phyloP scores from a whole-genome alignment of 2,888 invertebrate genomes.

The Chirona hameri region DNA sequence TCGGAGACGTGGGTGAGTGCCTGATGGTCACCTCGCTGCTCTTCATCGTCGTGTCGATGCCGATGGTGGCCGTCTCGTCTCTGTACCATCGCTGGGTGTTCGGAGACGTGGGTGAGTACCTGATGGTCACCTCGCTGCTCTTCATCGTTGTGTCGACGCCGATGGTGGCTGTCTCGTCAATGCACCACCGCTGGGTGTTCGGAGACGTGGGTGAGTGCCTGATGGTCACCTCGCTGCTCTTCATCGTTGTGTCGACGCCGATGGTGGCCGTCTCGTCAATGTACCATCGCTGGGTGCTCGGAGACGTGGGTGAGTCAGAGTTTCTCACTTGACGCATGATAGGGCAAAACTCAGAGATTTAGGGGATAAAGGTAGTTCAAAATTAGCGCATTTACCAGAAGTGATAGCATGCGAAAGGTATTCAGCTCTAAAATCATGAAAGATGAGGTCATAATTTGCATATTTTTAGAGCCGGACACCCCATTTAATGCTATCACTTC shows the following conservation, averaged over 20 bases:
- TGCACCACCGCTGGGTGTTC: constrained; percentile 1
- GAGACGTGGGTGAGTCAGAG: not conserved
- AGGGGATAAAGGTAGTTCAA: too few relatives aligned
- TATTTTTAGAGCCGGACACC: too few relatives aligned
- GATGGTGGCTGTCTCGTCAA: not conserved
- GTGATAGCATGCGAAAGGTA: too few relatives aligned
- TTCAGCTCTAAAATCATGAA: too few relatives aligned
- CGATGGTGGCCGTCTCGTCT: not conserved
- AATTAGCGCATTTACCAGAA: too few relatives aligned
- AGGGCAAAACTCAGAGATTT: too few relatives aligned
- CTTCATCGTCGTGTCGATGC: not conserved
- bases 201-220: not conserved
- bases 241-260: not conserved
- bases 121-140: constrained; percentile 5
- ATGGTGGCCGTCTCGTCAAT: not conserved
- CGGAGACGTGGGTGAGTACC: not conserved
- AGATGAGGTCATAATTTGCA: too few relatives aligned
- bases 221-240: constrained; percentile 5
- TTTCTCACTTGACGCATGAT: too few relatives aligned
- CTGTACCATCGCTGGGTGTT: not conserved
- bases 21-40: constrained; percentile 5
- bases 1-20: not conserved
- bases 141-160: not conserved
- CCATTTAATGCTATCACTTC: too few relatives aligned
- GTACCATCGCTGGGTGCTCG: not conserved